phyloP scores from a whole-genome alignment of 2,888 invertebrate genomes.

The Agrilus mali region DNA sequence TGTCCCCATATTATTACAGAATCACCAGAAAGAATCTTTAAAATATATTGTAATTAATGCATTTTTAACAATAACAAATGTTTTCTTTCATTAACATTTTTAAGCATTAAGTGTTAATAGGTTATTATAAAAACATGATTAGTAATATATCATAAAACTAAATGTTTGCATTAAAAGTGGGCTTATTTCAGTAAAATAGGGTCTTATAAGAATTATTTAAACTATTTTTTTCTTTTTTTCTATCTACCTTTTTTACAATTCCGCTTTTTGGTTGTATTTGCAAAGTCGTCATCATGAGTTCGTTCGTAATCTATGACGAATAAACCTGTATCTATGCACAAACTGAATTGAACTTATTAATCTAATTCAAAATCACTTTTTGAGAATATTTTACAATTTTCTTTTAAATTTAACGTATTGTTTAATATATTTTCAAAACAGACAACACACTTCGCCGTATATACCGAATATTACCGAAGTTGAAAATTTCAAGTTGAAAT shows the following conservation, averaged over 20 bases:
- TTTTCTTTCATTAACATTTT: neutral
- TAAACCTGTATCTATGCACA: too few relatives aligned
- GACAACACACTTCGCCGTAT: too few relatives aligned
- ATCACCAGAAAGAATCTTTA: conserved; percentile 89
- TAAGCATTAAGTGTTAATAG: conserved; percentile 1
- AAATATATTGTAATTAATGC: neutral
- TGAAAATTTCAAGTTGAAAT: too few relatives aligned
- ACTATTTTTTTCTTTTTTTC: neutral
- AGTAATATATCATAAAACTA: too few relatives aligned
- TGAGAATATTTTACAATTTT: too few relatives aligned
- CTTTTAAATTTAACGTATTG: too few relatives aligned
- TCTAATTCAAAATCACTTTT: too few relatives aligned
- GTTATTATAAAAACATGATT: neutral
- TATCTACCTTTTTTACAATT: conserved; percentile 48
- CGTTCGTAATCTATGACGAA: too few relatives aligned
- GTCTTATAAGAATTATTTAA: conserved; percentile 6
- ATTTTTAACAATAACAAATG: neutral
- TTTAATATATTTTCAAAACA: too few relatives aligned
- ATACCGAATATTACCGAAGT: too few relatives aligned
- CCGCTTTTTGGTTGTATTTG: conserved; percentile 39
- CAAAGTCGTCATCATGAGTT: conserved; percentile 41
- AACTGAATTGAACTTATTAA: too few relatives aligned
- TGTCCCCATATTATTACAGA: conserved; percentile 82
- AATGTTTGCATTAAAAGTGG: neutral
- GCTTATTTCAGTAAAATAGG: neutral